Evolutionary conservation across 2,113 vertebrate species (phyloP).

Genomic region (Oriolus oriolus): DNA sequence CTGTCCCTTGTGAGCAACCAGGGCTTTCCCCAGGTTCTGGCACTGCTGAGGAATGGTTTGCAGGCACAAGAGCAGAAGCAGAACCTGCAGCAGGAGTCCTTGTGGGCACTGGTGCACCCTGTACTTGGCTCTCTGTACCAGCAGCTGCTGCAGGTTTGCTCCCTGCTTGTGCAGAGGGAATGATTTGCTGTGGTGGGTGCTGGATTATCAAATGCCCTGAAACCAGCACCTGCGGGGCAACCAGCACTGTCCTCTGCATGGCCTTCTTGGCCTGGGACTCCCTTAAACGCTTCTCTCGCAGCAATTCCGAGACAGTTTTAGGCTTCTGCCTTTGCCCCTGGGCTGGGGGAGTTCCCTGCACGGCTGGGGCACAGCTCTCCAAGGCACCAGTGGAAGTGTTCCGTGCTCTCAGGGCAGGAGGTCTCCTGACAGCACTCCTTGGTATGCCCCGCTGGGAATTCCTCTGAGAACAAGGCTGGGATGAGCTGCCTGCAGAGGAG

Average conservation of each 20-base stretch:
- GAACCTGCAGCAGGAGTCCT: background rate
- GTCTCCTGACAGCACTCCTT: background rate
- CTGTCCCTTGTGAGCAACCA: background rate
- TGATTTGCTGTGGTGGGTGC: background rate
- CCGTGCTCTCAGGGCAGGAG: background rate
- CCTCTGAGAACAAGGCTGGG: background rate
- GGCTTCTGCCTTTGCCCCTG: conserved; percentile 20
- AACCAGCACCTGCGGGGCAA: conserved; percentile 47
- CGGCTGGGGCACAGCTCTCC: rapidly evolving
- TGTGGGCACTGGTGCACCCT: background rate
- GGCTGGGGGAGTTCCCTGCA: background rate
- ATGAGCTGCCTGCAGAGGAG: background rate
- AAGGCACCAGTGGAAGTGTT: background rate
- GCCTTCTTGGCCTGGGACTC: conserved; percentile 15
- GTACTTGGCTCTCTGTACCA: background rate
- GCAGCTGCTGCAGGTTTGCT: background rate
- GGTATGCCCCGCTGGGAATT: background rate
- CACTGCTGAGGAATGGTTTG: background rate
- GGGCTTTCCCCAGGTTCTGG: background rate
- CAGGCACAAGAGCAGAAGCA: background rate
- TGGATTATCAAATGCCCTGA: conserved; percentile 52
- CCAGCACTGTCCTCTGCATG: background rate
- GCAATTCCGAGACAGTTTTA: conserved; percentile 72
- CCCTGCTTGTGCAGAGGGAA: background rate
- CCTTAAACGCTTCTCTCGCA: conserved; percentile 65